These are phyloP conservation scores for Stomatorhinus walkeri DNA, from an alignment of 2,797 vertebrate genomes.

Conservation along the genomic window DNA sequence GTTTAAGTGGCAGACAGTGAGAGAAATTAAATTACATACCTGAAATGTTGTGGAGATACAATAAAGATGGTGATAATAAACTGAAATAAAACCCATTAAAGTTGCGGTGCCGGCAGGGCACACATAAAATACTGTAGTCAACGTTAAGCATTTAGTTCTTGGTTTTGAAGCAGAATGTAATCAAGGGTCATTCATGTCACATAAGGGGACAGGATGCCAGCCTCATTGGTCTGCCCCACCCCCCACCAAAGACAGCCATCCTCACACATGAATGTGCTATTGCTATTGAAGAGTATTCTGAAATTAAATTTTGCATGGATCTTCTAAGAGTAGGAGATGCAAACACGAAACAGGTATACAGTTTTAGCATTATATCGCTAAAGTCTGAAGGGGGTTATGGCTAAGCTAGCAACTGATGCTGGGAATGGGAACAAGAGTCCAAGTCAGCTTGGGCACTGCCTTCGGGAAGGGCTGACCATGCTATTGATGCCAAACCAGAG, in stretches of 20 bases:
- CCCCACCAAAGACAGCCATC: neutral
- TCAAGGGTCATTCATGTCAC: constrained; percentile 27
- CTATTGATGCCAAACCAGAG: constrained; percentile 16
- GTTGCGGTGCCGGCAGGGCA: constrained; percentile 15
- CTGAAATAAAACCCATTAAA: neutral
- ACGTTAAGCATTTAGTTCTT: constrained; percentile 23
- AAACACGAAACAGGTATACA: constrained; percentile 10
- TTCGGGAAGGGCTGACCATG: constrained; percentile 27
- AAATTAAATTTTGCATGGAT: constrained; percentile 54
- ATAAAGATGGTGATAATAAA: constrained; percentile 1
- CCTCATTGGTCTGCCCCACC: neutral
- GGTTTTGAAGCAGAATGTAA: constrained; percentile 24
- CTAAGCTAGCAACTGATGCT: constrained; percentile 17
- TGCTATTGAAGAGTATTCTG: constrained; percentile 37
- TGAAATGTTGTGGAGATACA: constrained; percentile 34
- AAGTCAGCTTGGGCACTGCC: neutral
- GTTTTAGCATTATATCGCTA: neutral
- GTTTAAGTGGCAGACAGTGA: constrained; percentile 15
- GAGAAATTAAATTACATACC: constrained; percentile 26
- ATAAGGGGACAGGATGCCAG: constrained; percentile 17
- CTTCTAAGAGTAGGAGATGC: constrained; percentile 46
- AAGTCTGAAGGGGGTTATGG: constrained; percentile 31
- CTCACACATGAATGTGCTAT: constrained; percentile 30
- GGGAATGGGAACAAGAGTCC: constrained; percentile 12
- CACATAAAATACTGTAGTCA: constrained; percentile 40